Evolutionary conservation across 2,113 vertebrate genomes (phyloP), one percentile per base, ranked within the genome.

Genomic region (Erinaceus europaeus): DNA sequence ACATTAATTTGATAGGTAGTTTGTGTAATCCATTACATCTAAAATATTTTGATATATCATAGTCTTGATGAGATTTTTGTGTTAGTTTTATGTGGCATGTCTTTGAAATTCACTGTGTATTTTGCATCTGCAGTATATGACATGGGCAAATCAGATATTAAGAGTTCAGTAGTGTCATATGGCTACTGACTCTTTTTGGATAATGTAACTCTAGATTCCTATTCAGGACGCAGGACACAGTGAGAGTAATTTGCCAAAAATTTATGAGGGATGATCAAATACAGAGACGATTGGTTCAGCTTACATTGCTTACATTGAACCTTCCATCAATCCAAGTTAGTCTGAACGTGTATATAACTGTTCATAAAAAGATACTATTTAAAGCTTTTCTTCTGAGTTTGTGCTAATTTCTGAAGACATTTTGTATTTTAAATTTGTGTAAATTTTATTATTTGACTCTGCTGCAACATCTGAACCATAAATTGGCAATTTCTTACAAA

Each of bases 381-480:
- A 62, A 32, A 2, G 14, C 68, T 85, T 65, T 69, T 42, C 86
- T 53, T 23, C n/a, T 75, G 50, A 40, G 36, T 18, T 52, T 52
- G 40, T 88, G 71, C 57, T 9, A 87, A 68, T 10, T 40, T 76
- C 50, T 86, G 40, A 67, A 57, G 38, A 46, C 20, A 75, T 65
- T 91, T 86, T 73, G 4, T 69, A 79, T 84, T 20, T 25, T 78
- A 68, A 77, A 17, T 82, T 48, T 65, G 18, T 53, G 34, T 29
- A 52, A 57, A 12, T 64, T 78, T 82, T 87, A n/a, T 32, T 25
- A 42, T 64, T 85, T 75, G 27, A 84, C 20, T 77, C 62, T 87
- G 9, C 82, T 77, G 32, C 44, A 92, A 72, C 36, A 79, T 7
- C 59, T 32, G 29, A 82, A 1, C 42, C 55, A 64, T 21, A 85